Conservation (phyloP, 2,113 vertebrate genomes). For the Lepisosteus osseus region DNA sequence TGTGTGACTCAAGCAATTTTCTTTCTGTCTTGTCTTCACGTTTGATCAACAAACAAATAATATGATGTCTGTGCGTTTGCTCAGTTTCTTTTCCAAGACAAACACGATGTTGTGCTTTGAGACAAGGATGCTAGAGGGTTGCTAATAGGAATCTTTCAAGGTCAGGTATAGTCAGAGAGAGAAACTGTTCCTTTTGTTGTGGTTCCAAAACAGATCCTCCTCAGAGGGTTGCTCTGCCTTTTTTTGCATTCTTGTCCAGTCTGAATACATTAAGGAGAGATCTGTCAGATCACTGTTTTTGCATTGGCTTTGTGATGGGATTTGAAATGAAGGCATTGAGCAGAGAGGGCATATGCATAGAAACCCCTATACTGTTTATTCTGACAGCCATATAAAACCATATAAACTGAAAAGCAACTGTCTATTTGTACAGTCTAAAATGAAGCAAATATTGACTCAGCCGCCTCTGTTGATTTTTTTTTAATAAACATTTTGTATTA, state of each 20-base stretch:
- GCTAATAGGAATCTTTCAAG: background rate
- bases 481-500: too few relatives aligned
- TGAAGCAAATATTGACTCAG: too few relatives aligned
- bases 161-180: background rate
- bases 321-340: too few relatives aligned
- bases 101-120: background rate
- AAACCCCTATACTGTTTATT: too few relatives aligned
- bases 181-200: background rate
- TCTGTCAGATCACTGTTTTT: background rate
- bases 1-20: conserved; percentile 26
- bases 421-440: too few relatives aligned
- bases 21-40: background rate
- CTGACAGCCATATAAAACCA: too few relatives aligned
- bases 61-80: background rate
- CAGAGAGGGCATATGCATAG: too few relatives aligned
- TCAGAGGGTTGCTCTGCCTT: background rate
- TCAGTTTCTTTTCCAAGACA: background rate
- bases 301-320: too few relatives aligned
- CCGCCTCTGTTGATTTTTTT: too few relatives aligned
- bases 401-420: too few relatives aligned
- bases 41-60: background rate
- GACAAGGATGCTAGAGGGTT: background rate
- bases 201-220: background rate
- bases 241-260: background rate
- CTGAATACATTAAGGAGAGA: background rate